Conservation (phyloP, 2,888 invertebrate species). For the Melanostoma mellinum region DNA sequence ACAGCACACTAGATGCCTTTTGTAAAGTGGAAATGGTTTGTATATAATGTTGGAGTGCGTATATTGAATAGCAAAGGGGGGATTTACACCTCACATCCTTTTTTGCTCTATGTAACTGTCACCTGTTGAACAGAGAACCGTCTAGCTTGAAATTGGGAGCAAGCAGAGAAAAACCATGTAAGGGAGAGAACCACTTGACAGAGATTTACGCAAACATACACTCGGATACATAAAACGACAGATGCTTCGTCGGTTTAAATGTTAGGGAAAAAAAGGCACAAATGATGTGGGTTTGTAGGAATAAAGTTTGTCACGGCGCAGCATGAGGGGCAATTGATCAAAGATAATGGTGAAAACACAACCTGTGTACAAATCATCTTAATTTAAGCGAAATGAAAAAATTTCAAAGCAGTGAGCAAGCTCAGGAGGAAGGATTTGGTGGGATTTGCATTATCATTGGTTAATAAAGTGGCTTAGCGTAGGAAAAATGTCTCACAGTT, state of each 20-base stretch:
- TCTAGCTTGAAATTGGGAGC: conserved; percentile 38
- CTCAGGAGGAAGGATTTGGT: too few species aligned
- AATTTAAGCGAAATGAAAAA: too few species aligned
- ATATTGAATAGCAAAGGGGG: conserved; percentile 13
- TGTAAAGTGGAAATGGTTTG: conserved; percentile 38
- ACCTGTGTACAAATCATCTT: too few species aligned
- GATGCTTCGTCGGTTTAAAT: conserved; percentile 57
- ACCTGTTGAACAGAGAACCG: conserved; percentile 69
- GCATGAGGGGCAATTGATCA: conserved; percentile 29
- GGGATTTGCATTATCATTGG: too few species aligned
- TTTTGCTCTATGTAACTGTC: conserved; percentile 51
- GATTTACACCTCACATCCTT: conserved; percentile 24
- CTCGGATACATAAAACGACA: conserved; percentile 44
- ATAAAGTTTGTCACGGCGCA: conserved; percentile 9
- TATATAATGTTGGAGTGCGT: conserved; percentile 48
- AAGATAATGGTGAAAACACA: conserved; percentile 47
- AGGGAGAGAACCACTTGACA: conserved; percentile 21
- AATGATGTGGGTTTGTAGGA: neutral
- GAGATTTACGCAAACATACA: conserved; percentile 39
- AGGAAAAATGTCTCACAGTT: too few species aligned
- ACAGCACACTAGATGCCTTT: conserved; percentile 4
- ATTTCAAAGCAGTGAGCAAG: too few species aligned
- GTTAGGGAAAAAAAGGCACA: conserved; percentile 31
- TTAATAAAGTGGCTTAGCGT: too few species aligned
- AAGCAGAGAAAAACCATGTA: conserved; percentile 15